Evolutionary conservation across 2,113 vertebrate genomes (phyloP).

Genomic region (Alouatta palliata): DNA sequence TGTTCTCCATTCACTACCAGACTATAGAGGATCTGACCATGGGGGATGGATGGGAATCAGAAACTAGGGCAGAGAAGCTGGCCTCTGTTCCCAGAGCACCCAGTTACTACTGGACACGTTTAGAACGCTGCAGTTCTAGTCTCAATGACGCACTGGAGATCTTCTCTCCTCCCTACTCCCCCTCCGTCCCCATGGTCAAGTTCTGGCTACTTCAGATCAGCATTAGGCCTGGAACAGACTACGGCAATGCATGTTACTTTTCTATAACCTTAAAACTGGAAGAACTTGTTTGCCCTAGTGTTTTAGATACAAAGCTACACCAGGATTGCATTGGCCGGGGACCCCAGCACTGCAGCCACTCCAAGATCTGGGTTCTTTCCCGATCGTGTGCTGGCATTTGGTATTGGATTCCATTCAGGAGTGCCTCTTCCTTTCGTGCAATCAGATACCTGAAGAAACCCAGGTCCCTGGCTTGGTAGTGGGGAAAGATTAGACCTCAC

Average conservation of each 20-base stretch:
- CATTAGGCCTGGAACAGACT: neutral
- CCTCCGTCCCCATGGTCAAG: neutral
- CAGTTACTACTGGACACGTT: rapidly evolving
- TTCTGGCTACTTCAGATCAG: neutral
- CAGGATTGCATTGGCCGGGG: neutral
- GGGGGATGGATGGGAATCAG: neutral
- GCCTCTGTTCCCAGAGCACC: neutral
- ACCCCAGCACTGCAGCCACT: neutral
- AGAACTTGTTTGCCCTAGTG: neutral
- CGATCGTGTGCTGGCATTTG: neutral
- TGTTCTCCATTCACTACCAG: neutral
- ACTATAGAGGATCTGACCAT: neutral
- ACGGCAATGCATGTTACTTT: neutral
- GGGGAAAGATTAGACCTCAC: neutral
- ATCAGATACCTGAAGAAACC: neutral
- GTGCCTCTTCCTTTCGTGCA: neutral
- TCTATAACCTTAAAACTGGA: neutral
- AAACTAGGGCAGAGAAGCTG: neutral
- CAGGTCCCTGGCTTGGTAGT: too few relatives aligned
- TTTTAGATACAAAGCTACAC: neutral
- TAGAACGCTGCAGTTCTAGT: rapidly evolving
- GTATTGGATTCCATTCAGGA: neutral
- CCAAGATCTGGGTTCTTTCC: neutral
- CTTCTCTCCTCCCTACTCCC: neutral
- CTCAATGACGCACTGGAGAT: neutral